These are phyloP conservation scores for Drosophila cognata DNA, from an alignment of 2,888 invertebrate genomes.

Conservation along the genomic window DNA sequence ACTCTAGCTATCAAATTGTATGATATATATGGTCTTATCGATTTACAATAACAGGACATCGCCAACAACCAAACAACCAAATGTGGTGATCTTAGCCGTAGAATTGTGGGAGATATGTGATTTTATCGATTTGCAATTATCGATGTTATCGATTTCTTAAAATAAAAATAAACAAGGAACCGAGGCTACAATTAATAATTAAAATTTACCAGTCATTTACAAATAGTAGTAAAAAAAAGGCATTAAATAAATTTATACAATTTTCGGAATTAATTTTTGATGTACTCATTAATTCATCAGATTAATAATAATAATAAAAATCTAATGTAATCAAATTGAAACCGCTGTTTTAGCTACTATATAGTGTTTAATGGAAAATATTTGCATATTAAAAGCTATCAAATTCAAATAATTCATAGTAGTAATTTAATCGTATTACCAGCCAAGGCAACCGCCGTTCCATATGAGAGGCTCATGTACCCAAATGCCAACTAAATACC, in stretches of 20 bases:
- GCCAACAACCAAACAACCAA: too few species aligned
- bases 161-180: conserved; percentile 35
- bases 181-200: conserved; percentile 21
- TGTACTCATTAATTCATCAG: not conserved
- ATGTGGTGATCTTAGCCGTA: too few species aligned
- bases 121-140: too few species aligned
- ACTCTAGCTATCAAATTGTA: too few species aligned
- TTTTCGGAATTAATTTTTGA: not conserved
- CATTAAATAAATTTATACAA: not conserved
- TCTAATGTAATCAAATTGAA: not conserved
- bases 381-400: conserved; percentile 61
- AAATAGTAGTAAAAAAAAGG: too few species aligned
- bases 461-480: not conserved
- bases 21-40: too few species aligned
- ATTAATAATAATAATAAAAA: not conserved
- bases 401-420: conserved; percentile 55
- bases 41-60: too few species aligned
- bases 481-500: conserved; percentile 50
- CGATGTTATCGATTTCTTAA: not conserved
- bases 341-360: conserved; percentile 2
- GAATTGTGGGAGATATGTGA: too few species aligned
- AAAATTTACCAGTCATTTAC: not conserved
- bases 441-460: conserved; percentile 4
- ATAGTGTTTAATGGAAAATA: conserved; percentile 41
- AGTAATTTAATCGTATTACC: conserved; percentile 33